These are phyloP conservation scores for Copidosoma floridanum DNA, from an alignment of 1,140 invertebrate genomes.

Conservation along the genomic window DNA sequence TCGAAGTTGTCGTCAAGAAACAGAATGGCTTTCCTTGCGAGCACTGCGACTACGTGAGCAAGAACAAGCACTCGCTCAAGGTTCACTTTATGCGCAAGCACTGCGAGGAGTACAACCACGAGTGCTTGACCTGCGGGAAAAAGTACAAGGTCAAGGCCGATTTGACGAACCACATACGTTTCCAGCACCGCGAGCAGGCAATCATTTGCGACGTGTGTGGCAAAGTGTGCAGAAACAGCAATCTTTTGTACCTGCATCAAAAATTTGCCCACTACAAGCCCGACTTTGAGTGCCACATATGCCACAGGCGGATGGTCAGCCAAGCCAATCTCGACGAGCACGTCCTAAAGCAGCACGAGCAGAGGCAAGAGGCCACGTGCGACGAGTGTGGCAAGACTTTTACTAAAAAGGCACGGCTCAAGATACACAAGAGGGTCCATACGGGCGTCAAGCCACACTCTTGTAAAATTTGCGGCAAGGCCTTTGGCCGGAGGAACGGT, in stretches of 20 bases:
- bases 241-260: constrained; percentile 52
- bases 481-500: constrained; percentile 51
- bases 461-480: constrained; percentile 64
- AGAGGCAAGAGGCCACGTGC: constrained; percentile 55
- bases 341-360: constrained; percentile 53
- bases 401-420: constrained; percentile 60
- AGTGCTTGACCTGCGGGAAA: constrained; percentile 60
- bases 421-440: constrained; percentile 64
- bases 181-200: constrained; percentile 63
- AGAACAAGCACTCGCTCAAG: constrained; percentile 53
- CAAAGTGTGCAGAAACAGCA: constrained; percentile 57
- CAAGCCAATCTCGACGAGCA: constrained; percentile 56
- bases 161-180: constrained; percentile 65
- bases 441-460: constrained; percentile 61
- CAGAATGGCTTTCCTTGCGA: constrained; percentile 37
- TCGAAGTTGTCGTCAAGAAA: constrained; percentile 7
- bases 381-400: constrained; percentile 62
- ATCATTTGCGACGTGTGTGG: constrained; percentile 69
- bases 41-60: constrained; percentile 52
- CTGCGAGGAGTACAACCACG: constrained; percentile 51
- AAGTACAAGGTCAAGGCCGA: constrained; percentile 59
- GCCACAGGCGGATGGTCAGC: constrained; percentile 52
- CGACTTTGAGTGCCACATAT: constrained; percentile 51
- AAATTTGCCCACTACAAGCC: constrained; percentile 55
- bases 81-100: constrained; percentile 52